These are phyloP conservation scores for Platerodrilus igneus DNA, from an alignment of 2,888 invertebrate genomes.

Conservation along the genomic window DNA sequence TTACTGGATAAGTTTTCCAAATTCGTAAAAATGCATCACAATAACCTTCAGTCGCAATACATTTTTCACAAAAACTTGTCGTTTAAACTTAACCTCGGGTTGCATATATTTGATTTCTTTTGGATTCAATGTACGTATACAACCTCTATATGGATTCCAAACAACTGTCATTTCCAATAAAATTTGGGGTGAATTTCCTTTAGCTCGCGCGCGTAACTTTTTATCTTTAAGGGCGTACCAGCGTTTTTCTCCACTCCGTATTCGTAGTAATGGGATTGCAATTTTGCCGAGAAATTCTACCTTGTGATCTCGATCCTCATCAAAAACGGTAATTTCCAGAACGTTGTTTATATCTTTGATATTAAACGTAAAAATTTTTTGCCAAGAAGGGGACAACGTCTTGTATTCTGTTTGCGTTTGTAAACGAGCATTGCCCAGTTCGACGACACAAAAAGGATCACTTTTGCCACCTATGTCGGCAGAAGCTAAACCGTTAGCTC, in stretches of 20 bases:
- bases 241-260: conserved; percentile 84
- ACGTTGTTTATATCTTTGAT: conserved; percentile 95
- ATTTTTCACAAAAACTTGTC: conserved; percentile 89
- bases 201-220: conserved; percentile 83
- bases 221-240: conserved; percentile 98
- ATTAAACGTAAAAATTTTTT: conserved; percentile 96
- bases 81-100: conserved; percentile 91
- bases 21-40: conserved; percentile 81
- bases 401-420: conserved; percentile 99
- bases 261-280: conserved; percentile 73
- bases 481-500: conserved; percentile 80
- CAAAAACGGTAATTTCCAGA: conserved; percentile 92
- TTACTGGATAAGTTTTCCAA: conserved; percentile 88
- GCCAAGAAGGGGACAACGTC: conserved; percentile 94
- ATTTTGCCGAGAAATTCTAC: conserved; percentile 93
- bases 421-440: conserved; percentile 87
- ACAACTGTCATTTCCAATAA: conserved; percentile 85
- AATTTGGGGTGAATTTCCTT: conserved; percentile 87
- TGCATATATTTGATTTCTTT: conserved; percentile 94
- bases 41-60: conserved; percentile 89
- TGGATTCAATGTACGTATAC: conserved; percentile 88
- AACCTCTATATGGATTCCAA: conserved; percentile 93
- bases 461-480: conserved; percentile 97
- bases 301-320: conserved; percentile 97
- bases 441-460: conserved; percentile 97